Evolutionary conservation across 37 sponge, comb jelly and placozoan species (phyloP), one percentile per base, ranked within the genome.

Genomic region (Tethya wilhelma): DNA sequence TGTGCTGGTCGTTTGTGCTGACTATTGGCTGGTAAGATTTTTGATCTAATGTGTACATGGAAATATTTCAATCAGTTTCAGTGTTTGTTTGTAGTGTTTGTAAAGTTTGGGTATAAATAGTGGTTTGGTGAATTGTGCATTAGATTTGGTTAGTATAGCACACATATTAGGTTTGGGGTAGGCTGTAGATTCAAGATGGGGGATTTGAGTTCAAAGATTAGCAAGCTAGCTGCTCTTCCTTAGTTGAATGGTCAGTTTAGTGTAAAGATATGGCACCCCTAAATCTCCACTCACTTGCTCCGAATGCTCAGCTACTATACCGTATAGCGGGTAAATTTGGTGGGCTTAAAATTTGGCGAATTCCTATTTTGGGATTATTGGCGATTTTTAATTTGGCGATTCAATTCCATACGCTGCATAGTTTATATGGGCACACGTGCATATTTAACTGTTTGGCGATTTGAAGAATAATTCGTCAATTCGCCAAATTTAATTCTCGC

Each of bases 1-100:
- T 38, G 82, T 69, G 14, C 79, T 89, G 32, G 79, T 83, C 20
- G 89, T 89, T 28, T 78, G 73, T 44, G 53, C 39, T 7, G 42
- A 77, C 2, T 53, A 40, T 0, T 89, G 89, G 89, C 73, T 73
- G 89, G 89, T 89, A 22, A 38, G 73, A 41, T 45, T 9, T 33
- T 49, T 4, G 22, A 25, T 28, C 9, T 25, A 62, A 9, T 28
- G 19, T n/a, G 64, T 49, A 26, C 31, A 20, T 65, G 66, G 29
- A 30, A 34, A 20, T 12, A 25, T 12, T 12, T 12, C 7, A 60
- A 25, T 34, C 19, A 3, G 45, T 40, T 26, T 40, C 38, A 40
- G 25, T 69, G 70, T 17, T 26, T 69, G 30, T 69, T 26, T 40
- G 25, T 40, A 33, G 26, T 29, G 44, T 31, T 29, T 7, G 22